Percentiles rank a stretch among this genome's conserved stretches.
Conservation (phyloP, 2,888 invertebrate genomes). For the Anorthoa munda region DNA sequence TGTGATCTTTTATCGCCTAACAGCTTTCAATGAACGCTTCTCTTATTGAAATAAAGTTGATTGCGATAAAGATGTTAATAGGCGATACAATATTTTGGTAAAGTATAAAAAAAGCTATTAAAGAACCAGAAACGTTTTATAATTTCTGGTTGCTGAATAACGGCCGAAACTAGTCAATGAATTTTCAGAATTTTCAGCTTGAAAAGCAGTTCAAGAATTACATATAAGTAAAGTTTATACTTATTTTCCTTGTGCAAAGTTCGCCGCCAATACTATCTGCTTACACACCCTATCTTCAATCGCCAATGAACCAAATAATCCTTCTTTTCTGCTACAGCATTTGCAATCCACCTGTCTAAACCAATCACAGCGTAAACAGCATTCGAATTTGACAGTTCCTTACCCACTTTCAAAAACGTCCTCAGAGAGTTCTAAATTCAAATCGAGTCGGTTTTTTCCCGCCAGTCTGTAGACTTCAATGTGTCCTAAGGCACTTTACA, state of each 20-base stretch:
- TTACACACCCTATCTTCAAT: neutral
- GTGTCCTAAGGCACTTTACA: constrained; percentile 74
- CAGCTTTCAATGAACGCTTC: constrained; percentile 48
- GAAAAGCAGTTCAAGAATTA: too few relatives aligned
- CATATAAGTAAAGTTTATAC: too few relatives aligned
- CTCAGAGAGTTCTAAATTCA: constrained; percentile 36
- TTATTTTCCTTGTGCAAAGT: neutral
- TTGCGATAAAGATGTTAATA: constrained; percentile 30
- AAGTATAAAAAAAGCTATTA: too few relatives aligned
- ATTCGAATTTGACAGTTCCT: constrained; percentile 21
- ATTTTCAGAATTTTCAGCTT: too few relatives aligned
- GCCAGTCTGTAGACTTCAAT: constrained; percentile 62
- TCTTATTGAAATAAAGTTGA: constrained; percentile 43
- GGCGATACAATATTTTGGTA: constrained; percentile 12
- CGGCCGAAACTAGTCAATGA: too few relatives aligned
- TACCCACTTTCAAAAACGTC: constrained; percentile 33
- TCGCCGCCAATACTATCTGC: neutral
- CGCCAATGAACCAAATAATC: neutral
- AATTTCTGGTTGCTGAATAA: too few relatives aligned
- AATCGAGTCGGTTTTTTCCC: constrained; percentile 35
- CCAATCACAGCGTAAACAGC: constrained; percentile 1
- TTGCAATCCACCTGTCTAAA: constrained; percentile 11
- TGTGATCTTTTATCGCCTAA: constrained; percentile 50
- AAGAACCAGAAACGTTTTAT: too few relatives aligned
- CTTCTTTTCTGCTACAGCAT: neutral